Percentiles rank a stretch among this genome's conserved stretches.
phyloP scores from a whole-genome alignment of 2,888 invertebrate species.

The Diaprepes abbreviatus region DNA sequence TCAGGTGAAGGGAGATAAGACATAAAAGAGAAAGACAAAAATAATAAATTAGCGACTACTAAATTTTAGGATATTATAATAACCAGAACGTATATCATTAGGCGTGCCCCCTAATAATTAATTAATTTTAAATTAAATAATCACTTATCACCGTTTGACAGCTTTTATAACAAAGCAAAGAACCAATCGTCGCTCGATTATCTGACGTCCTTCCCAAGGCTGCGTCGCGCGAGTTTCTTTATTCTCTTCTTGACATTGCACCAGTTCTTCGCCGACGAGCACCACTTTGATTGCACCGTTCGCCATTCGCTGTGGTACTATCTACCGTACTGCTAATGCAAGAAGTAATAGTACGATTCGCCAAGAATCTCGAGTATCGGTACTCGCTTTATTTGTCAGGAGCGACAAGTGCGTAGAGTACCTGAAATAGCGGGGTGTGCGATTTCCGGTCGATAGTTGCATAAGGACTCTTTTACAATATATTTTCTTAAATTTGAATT shows the following conservation, averaged over 20 bases:
- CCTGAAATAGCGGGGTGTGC: not conserved
- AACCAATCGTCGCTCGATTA: conserved; percentile 5
- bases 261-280: conserved; percentile 29
- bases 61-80: too few species aligned
- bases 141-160: not conserved
- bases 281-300: conserved; percentile 22
- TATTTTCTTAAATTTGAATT: too few species aligned
- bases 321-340: conserved; percentile 8
- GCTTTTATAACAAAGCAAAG: not conserved
- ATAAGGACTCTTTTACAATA: too few species aligned
- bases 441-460: not conserved
- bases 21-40: too few species aligned
- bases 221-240: conserved; percentile 33
- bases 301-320: conserved; percentile 24
- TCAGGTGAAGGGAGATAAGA: too few species aligned
- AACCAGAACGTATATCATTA: too few species aligned
- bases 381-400: not conserved
- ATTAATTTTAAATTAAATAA: too few species aligned
- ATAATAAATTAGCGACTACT: too few species aligned
- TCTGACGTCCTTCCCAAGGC: conserved; percentile 43
- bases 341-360: conserved; percentile 15
- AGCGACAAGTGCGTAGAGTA: conserved; percentile 10
- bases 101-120: too few species aligned
- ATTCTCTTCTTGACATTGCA: conserved; percentile 46
- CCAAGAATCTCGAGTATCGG: conserved; percentile 25